Base-by-base conservation (phyloP, 2,113 vertebrate genomes). In the Gymnobelideus leadbeateri region DNA sequence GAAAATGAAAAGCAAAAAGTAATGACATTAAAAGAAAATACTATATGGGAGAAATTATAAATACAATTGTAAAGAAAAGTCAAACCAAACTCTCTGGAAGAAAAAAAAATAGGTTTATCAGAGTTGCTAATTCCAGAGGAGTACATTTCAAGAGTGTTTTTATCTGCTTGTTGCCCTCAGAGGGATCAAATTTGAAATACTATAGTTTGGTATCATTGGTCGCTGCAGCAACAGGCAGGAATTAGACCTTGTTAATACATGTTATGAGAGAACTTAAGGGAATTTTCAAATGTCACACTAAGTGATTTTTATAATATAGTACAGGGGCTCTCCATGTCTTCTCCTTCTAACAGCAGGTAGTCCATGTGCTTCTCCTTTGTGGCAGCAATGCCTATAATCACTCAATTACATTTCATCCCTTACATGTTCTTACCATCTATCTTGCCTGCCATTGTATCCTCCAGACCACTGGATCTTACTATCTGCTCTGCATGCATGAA, bases 41-140 rank as follows among this genome's bases (percentile, higher is more conserved):
- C 16, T 31, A 68, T 77, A n/a, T 68, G 12, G 31, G 12, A n/a
- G 5, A 77, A 77, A 61, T 61, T 77, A n/a, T 77, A n/a, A 37
- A 96, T 96, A 94, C 95, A 97, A 93, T 97, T 97, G 95, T 92
- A 97, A 96, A 96, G 97, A 93, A 94, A 97, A 96, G 90, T 53
- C 95, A 95, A 97, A 94, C n/a, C 89, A 92, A 95, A 95, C 49
- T 91, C 84, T 26, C 51, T 89, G 53, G 54, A 92, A 93, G 95
- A 94, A 89, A 95, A 51, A 95, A 31, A 43, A 26, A 77, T 51
- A 54, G 54, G 51, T 55, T 92, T 53, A 91, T 21, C 52, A 91
- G 2, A 91, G 12, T 77, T 93, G 92, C 55, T 97, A 14, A 95
- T 46, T 95, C 95, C 84, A 95, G 94, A n/a, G 37, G 92, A 84